Evolutionary conservation across 2,797 vertebrate genomes (phyloP), one percentile per base, ranked within the genome.

Genomic region (Characodon lateralis): DNA sequence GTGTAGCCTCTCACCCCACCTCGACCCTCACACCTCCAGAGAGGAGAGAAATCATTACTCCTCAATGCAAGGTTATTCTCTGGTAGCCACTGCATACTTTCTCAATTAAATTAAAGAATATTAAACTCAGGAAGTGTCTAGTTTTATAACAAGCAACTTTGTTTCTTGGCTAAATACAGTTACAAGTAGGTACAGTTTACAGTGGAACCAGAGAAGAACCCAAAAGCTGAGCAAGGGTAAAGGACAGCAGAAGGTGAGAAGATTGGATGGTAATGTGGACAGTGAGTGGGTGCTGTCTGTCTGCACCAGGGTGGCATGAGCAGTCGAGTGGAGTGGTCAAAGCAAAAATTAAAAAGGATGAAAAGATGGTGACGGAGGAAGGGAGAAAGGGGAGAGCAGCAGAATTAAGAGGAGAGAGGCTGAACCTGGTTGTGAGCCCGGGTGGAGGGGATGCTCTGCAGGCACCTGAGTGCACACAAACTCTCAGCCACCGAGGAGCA

Each of bases 391-490:
- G 55, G 90, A 84, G 90, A 87, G 86, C 85, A 92, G 97, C 96
- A 96, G 90, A 97, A 97, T 97, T 96, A 96, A 97, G 97, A 97
- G 96, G 96, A 98, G 97, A 96, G 93, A 95, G 95, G 94, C 94
- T 95, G 95, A 96, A 96, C 96, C 96, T 96, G 96, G 95, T 95
- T 96, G 95, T 96, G 95, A 94, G 97, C 98, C 97, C 97, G 98
- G 97, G 97, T 97, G 97, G 97, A 98, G 96, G 98, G 98, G 97
- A 99, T 98, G 98, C 97, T 98, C 97, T 99, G 98, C 97, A 98
- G 97, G 97, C 98, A 99, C 97, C 98, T 99, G 97, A 99, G 98
- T 98, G 98, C 98, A 98, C 98, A 99, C 97, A 99, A 98, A 98
- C 98, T 99, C 98, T 99, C 98, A 97, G 98, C 98, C 97, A 99